Base-by-base conservation (phyloP, 2,113 vertebrate genomes). In the Pholis gunnellus region DNA sequence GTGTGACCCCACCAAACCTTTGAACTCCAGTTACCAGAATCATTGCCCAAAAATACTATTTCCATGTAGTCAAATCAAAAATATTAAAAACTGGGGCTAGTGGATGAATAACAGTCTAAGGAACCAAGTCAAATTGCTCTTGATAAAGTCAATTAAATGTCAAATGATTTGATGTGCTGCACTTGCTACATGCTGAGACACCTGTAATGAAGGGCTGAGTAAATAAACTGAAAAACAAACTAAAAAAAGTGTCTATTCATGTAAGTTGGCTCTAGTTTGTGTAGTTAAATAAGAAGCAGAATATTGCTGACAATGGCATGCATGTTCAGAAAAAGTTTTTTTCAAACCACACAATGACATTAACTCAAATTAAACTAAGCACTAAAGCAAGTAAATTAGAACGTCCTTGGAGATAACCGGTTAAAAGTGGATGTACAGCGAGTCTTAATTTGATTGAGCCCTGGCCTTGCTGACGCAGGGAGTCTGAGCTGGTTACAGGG, bases 391-490 rank as follows among this genome's bases (percentile, higher is more conserved):
- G 48, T 69, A 9, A 44, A 81, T 82, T 65, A 20, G 11, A 4
- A 52, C 36, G 61, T 79, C 65, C n/a, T 10, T 1, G 18, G 63
- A 72, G 56, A 52, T 42, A 22, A 61, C 31, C 76, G 73, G 76
- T 85, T 70, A 64, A 78, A 82, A 71, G 84, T 44, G 40, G n/a
- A 86, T 72, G 36, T 59, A 65, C 72, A 38, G 9, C 1, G 40
- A 83, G 71, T 78, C 50, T 40, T 81, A 17, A 86, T 83, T 76
- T 74, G 46, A 87, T 79, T 29, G 61, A n/a, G 63, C 17, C 61
- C 7, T 9, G 31, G 46, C 52, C 66, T 63, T 77, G 82, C 88
- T 93, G 87, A 85, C 9, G 11, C 57, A 67, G 54, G 9, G 18
- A 61, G 50, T 78, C 60, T 56, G 48, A 73, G 46, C 68, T 64